phyloP scores from a whole-genome alignment of 2,888 invertebrate genomes.

The Nemotelus pantherinus region DNA sequence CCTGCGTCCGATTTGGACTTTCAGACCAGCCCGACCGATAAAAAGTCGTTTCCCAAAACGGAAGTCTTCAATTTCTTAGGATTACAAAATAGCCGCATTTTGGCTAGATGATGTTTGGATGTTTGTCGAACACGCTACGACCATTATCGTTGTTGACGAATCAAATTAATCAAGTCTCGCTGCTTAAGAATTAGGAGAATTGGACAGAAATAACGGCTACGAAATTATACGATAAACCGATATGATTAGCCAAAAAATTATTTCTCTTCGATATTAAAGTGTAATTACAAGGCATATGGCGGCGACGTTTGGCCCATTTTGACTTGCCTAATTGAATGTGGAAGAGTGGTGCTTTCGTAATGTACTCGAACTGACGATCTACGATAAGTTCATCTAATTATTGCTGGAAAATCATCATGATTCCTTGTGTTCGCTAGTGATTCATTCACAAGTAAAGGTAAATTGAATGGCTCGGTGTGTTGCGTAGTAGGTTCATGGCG shows the following conservation, averaged over 20 bases:
- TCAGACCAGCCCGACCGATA: constrained; percentile 2
- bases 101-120: constrained; percentile 24
- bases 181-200: constrained; percentile 2
- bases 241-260: constrained; percentile 42
- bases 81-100: constrained; percentile 42
- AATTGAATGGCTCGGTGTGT: background rate
- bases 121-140: constrained; percentile 29
- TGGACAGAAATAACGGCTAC: constrained; percentile 39
- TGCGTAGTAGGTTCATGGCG: background rate
- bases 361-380: constrained; percentile 18
- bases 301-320: constrained; percentile 24
- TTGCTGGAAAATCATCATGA: constrained; percentile 6
- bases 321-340: constrained; percentile 36
- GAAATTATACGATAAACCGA: constrained; percentile 45
- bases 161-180: constrained; percentile 40
- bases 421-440: background rate
- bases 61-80: constrained; percentile 43
- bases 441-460: background rate
- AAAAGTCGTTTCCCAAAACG: constrained; percentile 32
- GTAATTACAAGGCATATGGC: constrained; percentile 42
- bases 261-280: constrained; percentile 37
- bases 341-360: constrained; percentile 37
- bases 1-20: constrained; percentile 7
- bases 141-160: constrained; percentile 44
- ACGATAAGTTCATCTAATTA: constrained; percentile 32